Conservation (phyloP, 1,140 invertebrate species). For the Augochlora pura region DNA sequence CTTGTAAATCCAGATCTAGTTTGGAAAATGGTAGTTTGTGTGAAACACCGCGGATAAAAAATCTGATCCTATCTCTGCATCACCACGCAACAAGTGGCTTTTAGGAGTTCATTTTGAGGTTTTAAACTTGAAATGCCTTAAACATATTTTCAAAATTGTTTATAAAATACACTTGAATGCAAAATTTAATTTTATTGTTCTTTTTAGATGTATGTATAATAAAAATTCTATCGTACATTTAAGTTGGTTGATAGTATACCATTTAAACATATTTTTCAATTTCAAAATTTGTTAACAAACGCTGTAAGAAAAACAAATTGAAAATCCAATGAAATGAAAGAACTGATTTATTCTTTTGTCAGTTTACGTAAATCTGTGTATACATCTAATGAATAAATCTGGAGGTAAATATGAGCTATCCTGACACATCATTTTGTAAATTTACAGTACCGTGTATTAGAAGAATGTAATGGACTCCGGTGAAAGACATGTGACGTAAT, state of each 20-base stretch:
- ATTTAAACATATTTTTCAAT: too few species aligned
- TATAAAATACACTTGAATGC: too few species aligned
- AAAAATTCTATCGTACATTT: too few species aligned
- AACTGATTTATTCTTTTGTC: not conserved
- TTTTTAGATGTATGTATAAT: too few species aligned
- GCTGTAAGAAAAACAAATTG: not conserved
- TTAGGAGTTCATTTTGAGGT: not conserved
- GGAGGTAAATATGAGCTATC: too few species aligned
- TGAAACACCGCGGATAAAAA: not conserved
- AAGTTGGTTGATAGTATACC: too few species aligned
- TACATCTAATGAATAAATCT: not conserved
- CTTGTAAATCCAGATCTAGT: conserved; percentile 25
- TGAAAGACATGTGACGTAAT: not conserved
- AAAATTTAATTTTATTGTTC: too few species aligned
- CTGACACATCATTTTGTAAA: not conserved
- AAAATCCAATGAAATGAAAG: not conserved
- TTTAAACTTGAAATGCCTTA: not conserved
- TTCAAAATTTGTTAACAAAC: too few species aligned
- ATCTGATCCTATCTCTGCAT: not conserved
- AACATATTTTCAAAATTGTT: too few species aligned
- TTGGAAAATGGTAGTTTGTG: conserved; percentile 27
- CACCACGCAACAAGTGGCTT: conserved; percentile 28
- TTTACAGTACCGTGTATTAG: not conserved
- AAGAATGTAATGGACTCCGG: not conserved
- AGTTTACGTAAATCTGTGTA: too few species aligned